Evolutionary conservation across 2,113 vertebrate species (phyloP), one percentile per base, ranked within the genome.

Genomic region (Oenanthe melanoleuca): DNA sequence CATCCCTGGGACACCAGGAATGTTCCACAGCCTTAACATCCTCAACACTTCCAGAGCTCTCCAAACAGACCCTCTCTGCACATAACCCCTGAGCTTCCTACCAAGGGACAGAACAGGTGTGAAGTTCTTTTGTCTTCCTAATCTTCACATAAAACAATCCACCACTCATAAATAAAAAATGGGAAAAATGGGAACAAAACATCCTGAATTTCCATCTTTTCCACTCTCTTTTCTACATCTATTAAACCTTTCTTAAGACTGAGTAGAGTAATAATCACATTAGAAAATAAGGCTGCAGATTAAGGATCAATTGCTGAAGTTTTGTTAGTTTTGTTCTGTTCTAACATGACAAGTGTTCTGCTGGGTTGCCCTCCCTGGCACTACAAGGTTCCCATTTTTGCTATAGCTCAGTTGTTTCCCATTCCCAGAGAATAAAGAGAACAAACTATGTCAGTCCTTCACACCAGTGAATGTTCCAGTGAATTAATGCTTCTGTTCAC

Each of bases 21-120:
- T 10, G 34, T 25, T 75, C 34, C 40, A 72, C 63, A 83, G 55
- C 40, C 21, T 67, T 56, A 14, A 34, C 10, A 13, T 5, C 34
- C 34, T 24, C 16, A 7, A 31, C 1, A 0, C 23, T 38, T 8
- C 17, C 0, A 50, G 47, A 88, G 50, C 5, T 28, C 14, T 3
- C 31, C 34, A 22, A 55, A 24, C 55, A 78, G 16, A 33, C 11
- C 22, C 6, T 65, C 47, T 61, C 18, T 33, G 45, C 45, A 78
- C 6, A 24, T 11, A 28, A 24, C 14, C 3, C 1, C 12, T 65
- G 55, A 9, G 21, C 77, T 89, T 17, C 47, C 10, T 4, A 56
- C 29, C 24, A 59, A 70, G 53, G 13, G 5, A 34, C 7, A 74
- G 37, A 80, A 26, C 2, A 65, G 5, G 1, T 12, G 9, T 42